phyloP scores from a whole-genome alignment of 2,797 vertebrate species.

The Myiotriccus ornatus region DNA sequence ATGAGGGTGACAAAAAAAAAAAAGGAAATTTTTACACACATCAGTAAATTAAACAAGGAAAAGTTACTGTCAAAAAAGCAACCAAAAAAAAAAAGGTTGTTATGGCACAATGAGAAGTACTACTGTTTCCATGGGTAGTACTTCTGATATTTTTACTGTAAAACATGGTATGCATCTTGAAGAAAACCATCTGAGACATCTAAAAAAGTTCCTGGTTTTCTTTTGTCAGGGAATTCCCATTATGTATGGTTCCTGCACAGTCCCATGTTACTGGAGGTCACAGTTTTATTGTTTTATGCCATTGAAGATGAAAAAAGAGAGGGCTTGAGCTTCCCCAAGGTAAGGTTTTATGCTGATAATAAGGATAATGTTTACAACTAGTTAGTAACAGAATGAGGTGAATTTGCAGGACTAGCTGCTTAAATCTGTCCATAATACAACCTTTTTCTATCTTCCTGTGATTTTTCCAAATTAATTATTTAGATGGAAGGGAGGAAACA shows the following conservation, averaged over 20 bases:
- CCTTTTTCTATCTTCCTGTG: neutral
- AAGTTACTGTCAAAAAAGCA: neutral
- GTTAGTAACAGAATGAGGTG: neutral
- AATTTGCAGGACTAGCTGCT: neutral
- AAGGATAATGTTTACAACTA: neutral
- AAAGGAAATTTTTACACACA: neutral
- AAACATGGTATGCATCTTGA: neutral
- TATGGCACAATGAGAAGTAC: neutral
- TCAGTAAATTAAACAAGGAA: neutral
- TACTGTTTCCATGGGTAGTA: neutral
- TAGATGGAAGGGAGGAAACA: fast-evolving
- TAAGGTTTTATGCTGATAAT: neutral
- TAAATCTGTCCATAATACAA: neutral
- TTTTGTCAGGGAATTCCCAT: neutral
- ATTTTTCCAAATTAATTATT: neutral
- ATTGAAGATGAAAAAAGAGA: neutral
- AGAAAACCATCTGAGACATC: neutral
- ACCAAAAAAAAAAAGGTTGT: neutral
- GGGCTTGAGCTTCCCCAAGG: neutral
- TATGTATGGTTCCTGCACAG: neutral
- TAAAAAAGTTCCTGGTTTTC: neutral
- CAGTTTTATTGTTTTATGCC: neutral
- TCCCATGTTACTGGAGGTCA: neutral
- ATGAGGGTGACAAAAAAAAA: neutral
- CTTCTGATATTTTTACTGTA: neutral